phyloP scores from a whole-genome alignment of 53 echinoderm and acorn worm genomes.

The Echinarachnius parma region DNA sequence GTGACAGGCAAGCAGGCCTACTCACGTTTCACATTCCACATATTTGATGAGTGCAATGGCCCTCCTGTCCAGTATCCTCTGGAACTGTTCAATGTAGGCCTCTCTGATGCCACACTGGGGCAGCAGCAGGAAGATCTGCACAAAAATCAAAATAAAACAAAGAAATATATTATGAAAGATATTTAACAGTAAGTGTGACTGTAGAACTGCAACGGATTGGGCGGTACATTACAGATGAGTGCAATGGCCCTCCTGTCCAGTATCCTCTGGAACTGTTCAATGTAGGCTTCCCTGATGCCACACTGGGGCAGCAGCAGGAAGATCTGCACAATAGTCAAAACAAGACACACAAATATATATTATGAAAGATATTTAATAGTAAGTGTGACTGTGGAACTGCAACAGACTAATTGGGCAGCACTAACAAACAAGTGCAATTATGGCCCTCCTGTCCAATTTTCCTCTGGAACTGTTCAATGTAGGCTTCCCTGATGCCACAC shows the following conservation, averaged over 20 bases:
- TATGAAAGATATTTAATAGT: too few relatives aligned
- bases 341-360: too few relatives aligned
- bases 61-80: slow-evolving; percentile 75
- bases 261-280: slow-evolving; percentile 70
- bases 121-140: slow-evolving; percentile 61
- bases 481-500: slow-evolving; percentile 73
- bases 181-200: too few relatives aligned
- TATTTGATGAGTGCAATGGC: slow-evolving; percentile 90
- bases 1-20: background rate
- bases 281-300: slow-evolving; percentile 73
- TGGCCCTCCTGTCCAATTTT: slow-evolving; percentile 78
- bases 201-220: too few relatives aligned
- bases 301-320: slow-evolving; percentile 61
- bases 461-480: slow-evolving; percentile 70
- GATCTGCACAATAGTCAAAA: slow-evolving; percentile 32
- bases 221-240: too few relatives aligned
- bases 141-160: background rate
- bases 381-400: too few relatives aligned
- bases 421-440: too few relatives aligned
- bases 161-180: too few relatives aligned
- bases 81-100: slow-evolving; percentile 73
- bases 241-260: slow-evolving; percentile 82
- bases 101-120: slow-evolving; percentile 72
- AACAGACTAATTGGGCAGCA: too few relatives aligned
- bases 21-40: slow-evolving; percentile 96